A percentile compares a stretch with the other conserved stretches of the same genome.
Conservation (phyloP, 2,888 invertebrate species). For the Aleiodes testaceus region DNA sequence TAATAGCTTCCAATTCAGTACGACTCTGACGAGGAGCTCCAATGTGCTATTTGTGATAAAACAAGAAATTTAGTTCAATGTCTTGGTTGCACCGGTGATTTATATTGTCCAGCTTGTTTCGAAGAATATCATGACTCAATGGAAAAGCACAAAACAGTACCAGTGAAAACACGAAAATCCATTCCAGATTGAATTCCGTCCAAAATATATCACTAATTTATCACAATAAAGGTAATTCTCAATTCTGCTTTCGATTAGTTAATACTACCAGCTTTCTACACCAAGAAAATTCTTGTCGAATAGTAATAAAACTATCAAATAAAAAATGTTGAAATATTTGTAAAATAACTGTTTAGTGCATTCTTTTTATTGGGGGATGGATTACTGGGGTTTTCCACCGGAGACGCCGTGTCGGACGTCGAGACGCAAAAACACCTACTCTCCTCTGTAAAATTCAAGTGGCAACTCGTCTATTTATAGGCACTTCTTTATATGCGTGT, state of each 20-base stretch:
- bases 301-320: no score
- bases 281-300: background rate
- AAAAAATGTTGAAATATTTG: slow-evolving; percentile 27
- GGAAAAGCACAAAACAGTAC: slow-evolving; percentile 58
- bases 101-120: slow-evolving; percentile 87
- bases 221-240: slow-evolving; percentile 1
- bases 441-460: slow-evolving; percentile 53
- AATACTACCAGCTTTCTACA: slow-evolving; percentile 37
- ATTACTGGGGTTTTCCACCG: slow-evolving; percentile 54
- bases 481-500: slow-evolving; percentile 46
- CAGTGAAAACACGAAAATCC: slow-evolving; percentile 48
- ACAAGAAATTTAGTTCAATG: slow-evolving; percentile 82
- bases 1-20: slow-evolving; percentile 18
- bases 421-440: slow-evolving; percentile 61
- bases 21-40: slow-evolving; percentile 75
- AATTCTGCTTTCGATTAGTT: slow-evolving; percentile 19
- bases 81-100: slow-evolving; percentile 84
- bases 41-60: slow-evolving; percentile 91
- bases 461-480: slow-evolving; percentile 59
- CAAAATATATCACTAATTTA: background rate
- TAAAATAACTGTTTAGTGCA: slow-evolving; percentile 33
- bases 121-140: slow-evolving; percentile 80
- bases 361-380: slow-evolving; percentile 36
- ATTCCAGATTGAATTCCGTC: slow-evolving; percentile 38
- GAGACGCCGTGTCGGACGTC: slow-evolving; percentile 50